Conservation (phyloP, 2,797 vertebrate species). For the Anolis apletophallus region DNA sequence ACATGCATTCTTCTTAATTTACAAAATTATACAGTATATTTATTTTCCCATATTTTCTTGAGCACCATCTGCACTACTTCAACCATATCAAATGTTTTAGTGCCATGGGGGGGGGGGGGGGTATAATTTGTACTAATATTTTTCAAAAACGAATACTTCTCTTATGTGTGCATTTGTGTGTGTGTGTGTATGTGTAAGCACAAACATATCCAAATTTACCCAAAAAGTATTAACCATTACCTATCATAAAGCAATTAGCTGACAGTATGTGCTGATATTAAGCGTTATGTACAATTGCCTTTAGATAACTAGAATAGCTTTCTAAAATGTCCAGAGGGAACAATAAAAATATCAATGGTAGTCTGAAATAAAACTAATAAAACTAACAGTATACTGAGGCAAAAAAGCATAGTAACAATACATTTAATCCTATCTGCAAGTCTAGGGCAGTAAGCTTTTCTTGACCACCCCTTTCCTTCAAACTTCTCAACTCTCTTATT, state of each 20-base stretch:
- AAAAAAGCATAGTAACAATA: no score
- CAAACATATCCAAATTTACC: slow-evolving; percentile 34
- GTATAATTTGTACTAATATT: slow-evolving; percentile 65
- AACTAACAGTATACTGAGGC: no score
- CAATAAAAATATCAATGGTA: neutral
- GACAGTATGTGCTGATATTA: neutral
- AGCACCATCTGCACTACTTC: slow-evolving; percentile 77
- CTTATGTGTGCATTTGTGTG: no score
- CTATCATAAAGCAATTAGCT: neutral
- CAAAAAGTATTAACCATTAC: slow-evolving; percentile 18
- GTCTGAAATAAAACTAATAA: no score
- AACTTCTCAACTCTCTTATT: neutral
- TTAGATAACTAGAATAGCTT: neutral
- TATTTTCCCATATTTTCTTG: slow-evolving; percentile 21
- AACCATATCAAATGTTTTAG: slow-evolving; percentile 71
- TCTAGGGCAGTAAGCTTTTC: no score
- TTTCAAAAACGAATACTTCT: slow-evolving; percentile 50
- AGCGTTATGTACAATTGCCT: neutral
- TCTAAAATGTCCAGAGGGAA: neutral
- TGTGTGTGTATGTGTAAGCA: neutral
- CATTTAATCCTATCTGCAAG: no score
- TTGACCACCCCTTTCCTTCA: neutral
- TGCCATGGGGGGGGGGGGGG: slow-evolving; percentile 64
- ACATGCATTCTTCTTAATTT: slow-evolving; percentile 58
- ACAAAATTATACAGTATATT: slow-evolving; percentile 64